Evolutionary conservation across 2,113 vertebrate genomes (phyloP).

Genomic region (Heliornis fulica): DNA sequence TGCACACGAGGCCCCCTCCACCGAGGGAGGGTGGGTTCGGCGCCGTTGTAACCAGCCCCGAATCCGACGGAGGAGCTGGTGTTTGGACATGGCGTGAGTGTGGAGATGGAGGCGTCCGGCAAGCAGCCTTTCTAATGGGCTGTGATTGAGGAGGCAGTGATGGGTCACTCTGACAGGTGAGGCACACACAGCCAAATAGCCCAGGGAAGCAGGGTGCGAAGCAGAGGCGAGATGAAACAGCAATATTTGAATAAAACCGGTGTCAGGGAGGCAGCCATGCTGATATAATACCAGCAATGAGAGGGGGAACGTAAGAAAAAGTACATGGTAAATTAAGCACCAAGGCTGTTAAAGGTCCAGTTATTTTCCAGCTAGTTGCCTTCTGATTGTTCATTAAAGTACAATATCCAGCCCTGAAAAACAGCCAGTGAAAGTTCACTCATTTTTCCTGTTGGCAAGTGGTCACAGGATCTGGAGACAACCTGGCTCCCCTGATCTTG

Average conservation of each 20-base stretch:
- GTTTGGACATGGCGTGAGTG: background rate
- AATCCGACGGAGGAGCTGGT: rapidly evolving
- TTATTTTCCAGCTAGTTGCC: constrained; percentile 73
- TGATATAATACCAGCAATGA: constrained; percentile 59
- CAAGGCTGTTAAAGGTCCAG: constrained; percentile 60
- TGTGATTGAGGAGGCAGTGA: background rate
- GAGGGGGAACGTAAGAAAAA: constrained; percentile 49
- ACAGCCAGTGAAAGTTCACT: constrained; percentile 20
- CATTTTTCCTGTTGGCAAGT: constrained; percentile 44
- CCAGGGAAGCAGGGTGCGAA: background rate
- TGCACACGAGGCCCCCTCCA: rapidly evolving
- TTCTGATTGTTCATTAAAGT: constrained; percentile 68
- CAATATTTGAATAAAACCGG: constrained; percentile 40
- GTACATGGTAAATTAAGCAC: constrained; percentile 70
- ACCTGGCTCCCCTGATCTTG: background rate
- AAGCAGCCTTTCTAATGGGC: background rate
- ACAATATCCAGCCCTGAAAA: constrained; percentile 48
- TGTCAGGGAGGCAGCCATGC: constrained; percentile 56
- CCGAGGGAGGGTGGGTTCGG: background rate
- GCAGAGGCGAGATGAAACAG: constrained; percentile 17
- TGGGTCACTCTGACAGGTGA: background rate
- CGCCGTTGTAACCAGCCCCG: rapidly evolving
- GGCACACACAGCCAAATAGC: background rate
- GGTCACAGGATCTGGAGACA: constrained; percentile 24
- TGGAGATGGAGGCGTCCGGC: background rate